Conservation (phyloP, 2,797 vertebrate genomes). For the Coendou prehensilis region DNA sequence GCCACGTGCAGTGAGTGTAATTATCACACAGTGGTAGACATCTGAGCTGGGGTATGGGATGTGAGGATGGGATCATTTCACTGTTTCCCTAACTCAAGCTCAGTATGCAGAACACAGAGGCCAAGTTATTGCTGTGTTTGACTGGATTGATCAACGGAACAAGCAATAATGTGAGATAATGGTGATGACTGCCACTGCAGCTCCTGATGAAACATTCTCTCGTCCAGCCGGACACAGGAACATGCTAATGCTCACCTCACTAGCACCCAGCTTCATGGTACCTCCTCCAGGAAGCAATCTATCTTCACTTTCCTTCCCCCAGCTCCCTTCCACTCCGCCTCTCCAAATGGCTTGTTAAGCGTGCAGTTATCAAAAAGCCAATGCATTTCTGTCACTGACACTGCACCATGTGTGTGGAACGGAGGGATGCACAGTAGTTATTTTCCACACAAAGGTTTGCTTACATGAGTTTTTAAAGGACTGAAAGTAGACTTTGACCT, state of each 20-base stretch:
- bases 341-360: not conserved
- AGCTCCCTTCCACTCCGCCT: not conserved
- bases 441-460: not conserved
- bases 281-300: not conserved
- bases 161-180: not conserved
- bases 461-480: not conserved
- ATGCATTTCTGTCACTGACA: not conserved
- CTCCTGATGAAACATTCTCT: not conserved
- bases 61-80: not conserved
- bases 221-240: not conserved
- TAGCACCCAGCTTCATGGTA: rapidly evolving
- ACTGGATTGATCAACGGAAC: not conserved
- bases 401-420: too few species aligned
- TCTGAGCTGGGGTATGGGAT: too few species aligned
- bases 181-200: too few species aligned
- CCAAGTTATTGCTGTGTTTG: too few species aligned
- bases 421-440: not conserved
- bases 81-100: not conserved
- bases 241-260: rapidly evolving
- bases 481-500: not conserved
- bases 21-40: not conserved
- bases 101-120: not conserved
- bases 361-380: not conserved
- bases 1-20: too few species aligned
- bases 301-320: rapidly evolving